Evolutionary conservation across 2,113 vertebrate genomes (phyloP).

Genomic region (Dipodomys ordii): DNA sequence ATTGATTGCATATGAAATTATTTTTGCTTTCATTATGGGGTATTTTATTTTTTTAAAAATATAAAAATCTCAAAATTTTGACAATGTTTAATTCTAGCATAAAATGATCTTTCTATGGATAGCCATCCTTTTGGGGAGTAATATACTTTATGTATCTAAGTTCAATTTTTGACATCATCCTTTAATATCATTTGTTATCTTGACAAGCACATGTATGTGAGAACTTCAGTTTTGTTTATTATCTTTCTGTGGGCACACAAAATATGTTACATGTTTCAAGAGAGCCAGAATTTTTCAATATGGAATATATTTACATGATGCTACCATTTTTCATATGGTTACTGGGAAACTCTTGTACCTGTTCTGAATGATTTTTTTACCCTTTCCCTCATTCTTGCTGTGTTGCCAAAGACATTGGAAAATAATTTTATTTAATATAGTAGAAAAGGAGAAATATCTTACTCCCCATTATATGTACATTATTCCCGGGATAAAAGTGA

Average conservation of each 20-base stretch:
- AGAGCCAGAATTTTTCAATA: not conserved
- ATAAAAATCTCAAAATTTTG: not conserved
- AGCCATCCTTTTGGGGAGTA: not conserved
- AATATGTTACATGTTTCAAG: not conserved
- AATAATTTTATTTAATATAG: slow-evolving; percentile 48
- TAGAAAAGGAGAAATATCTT: slow-evolving; percentile 34
- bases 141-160: not conserved
- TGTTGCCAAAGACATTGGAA: slow-evolving; percentile 30
- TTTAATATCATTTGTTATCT: slow-evolving; percentile 16
- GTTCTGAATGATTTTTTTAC: slow-evolving; percentile 31
- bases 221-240: not conserved
- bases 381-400: not conserved
- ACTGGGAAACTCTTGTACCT: not conserved
- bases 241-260: slow-evolving; percentile 2
- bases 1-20: not conserved
- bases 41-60: not conserved
- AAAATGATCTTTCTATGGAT: not conserved
- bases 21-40: not conserved
- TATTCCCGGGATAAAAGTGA: slow-evolving; percentile 52
- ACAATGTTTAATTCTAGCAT: not conserved
- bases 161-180: not conserved
- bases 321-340: not conserved
- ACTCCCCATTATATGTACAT: slow-evolving; percentile 43
- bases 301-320: slow-evolving; percentile 25
- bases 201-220: not conserved